phyloP scores from a whole-genome alignment of 2,888 invertebrate species.

The Athalia cordata region DNA sequence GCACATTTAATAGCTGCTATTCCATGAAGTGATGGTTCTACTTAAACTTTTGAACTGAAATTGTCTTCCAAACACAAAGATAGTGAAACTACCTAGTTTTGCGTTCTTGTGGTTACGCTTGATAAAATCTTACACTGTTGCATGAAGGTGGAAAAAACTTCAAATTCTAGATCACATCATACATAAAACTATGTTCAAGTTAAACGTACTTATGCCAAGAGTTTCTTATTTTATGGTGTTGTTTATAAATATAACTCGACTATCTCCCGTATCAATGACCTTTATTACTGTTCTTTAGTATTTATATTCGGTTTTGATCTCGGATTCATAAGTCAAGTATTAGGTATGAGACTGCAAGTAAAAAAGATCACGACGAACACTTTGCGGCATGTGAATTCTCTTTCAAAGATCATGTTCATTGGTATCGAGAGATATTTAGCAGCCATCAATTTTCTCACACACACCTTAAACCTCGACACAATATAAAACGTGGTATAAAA shows the following conservation, averaged over 20 bases:
- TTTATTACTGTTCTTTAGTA: background rate
- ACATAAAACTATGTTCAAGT: too few species aligned
- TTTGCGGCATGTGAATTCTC: constrained; percentile 10
- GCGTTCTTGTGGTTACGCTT: too few species aligned
- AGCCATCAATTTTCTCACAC: background rate
- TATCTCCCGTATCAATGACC: background rate
- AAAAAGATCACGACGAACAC: constrained; percentile 24
- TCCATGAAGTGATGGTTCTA: background rate
- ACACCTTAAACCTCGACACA: background rate
- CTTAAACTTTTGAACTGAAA: background rate
- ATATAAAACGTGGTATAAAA: background rate
- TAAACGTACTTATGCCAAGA: too few species aligned
- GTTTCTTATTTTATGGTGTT: too few species aligned
- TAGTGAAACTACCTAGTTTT: background rate
- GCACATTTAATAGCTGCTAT: too few species aligned
- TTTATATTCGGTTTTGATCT: background rate
- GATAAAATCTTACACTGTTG: too few species aligned
- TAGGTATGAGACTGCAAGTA: constrained; percentile 10
- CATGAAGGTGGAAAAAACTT: too few species aligned
- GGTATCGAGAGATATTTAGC: background rate
- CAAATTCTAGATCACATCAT: too few species aligned
- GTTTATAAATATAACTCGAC: too few species aligned
- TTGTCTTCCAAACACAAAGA: constrained; percentile 2
- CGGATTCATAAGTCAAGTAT: background rate
- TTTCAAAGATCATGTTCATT: background rate